A percentile compares a stretch with the other conserved stretches of the same genome.
phyloP scores from a whole-genome alignment of 2,888 invertebrate species.

The Patella caerulea region DNA sequence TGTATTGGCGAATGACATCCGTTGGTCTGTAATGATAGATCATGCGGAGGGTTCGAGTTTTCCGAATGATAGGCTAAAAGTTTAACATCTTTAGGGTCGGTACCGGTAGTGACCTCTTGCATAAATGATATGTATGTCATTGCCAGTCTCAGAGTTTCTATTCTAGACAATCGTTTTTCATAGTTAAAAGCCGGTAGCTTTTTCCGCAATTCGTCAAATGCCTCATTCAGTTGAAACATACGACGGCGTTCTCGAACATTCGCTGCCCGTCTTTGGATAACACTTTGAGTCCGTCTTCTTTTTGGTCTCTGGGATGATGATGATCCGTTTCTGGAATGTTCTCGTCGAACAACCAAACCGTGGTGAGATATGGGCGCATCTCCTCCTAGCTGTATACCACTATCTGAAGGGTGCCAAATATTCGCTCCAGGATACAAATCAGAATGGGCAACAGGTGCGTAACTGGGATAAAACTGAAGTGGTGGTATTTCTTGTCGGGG shows the following conservation, averaged over 20 bases:
- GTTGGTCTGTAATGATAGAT: not conserved
- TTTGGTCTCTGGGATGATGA: slow-evolving; percentile 52
- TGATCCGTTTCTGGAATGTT: not conserved
- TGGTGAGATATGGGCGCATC: not conserved
- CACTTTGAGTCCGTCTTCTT: slow-evolving; percentile 60
- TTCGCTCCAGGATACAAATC: not conserved
- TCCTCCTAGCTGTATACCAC: not conserved
- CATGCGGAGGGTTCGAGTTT: not conserved
- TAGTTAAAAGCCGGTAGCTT: slow-evolving; percentile 65
- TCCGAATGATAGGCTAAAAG: slow-evolving; percentile 21
- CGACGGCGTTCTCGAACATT: slow-evolving; percentile 62
- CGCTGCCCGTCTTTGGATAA: slow-evolving; percentile 61
- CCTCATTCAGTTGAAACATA: slow-evolving; percentile 64
- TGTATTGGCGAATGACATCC: not conserved
- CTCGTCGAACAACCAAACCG: not conserved
- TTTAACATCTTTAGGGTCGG: slow-evolving; percentile 54
- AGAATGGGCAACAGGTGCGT: not conserved
- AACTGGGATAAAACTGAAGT: not conserved
- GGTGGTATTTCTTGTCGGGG: not conserved
- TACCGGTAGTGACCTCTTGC: slow-evolving; percentile 81
- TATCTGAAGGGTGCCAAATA: not conserved
- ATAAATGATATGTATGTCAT: slow-evolving; percentile 98
- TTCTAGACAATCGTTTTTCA: slow-evolving; percentile 64
- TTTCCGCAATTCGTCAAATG: slow-evolving; percentile 61
- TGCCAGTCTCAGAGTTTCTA: slow-evolving; percentile 90